These are phyloP conservation scores for Oplegnathus fasciatus DNA, from an alignment of 2,113 vertebrate genomes.

Conservation along the genomic window DNA sequence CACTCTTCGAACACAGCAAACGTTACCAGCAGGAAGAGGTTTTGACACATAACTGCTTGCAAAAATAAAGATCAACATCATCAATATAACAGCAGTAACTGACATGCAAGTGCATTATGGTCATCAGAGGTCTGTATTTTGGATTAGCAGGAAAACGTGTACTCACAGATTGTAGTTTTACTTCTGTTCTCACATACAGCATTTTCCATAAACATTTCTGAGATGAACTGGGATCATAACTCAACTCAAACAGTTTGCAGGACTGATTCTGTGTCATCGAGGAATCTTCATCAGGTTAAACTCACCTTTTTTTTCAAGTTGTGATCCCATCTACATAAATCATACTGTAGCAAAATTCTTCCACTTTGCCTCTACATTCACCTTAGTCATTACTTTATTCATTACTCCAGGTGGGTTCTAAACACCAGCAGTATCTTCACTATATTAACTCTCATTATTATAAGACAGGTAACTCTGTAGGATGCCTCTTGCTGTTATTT, in stretches of 20 bases:
- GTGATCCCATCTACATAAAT: background rate
- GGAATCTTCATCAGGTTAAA: background rate
- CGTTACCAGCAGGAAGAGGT: background rate
- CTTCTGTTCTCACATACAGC: constrained; percentile 1
- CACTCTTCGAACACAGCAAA: constrained; percentile 1
- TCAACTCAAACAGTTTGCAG: background rate
- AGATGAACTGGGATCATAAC: constrained; percentile 1
- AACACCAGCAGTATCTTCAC: background rate
- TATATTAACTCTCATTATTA: background rate
- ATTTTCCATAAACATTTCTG: background rate
- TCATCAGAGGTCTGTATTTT: background rate
- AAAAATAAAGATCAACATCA: background rate
- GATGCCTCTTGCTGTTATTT: background rate
- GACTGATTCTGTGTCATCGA: background rate
- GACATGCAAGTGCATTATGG: constrained; percentile 24
- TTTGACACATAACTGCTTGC: background rate
- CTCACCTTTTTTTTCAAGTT: no score
- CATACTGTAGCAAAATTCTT: no score
- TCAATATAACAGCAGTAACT: background rate
- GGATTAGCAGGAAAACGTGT: background rate
- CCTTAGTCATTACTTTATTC: no score
- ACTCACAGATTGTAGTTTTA: constrained; percentile 35
- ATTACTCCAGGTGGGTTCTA: background rate
- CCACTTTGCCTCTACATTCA: no score
- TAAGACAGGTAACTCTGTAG: background rate